Conservation (phyloP, 2,888 invertebrate genomes). For the Drepana falcataria region DNA sequence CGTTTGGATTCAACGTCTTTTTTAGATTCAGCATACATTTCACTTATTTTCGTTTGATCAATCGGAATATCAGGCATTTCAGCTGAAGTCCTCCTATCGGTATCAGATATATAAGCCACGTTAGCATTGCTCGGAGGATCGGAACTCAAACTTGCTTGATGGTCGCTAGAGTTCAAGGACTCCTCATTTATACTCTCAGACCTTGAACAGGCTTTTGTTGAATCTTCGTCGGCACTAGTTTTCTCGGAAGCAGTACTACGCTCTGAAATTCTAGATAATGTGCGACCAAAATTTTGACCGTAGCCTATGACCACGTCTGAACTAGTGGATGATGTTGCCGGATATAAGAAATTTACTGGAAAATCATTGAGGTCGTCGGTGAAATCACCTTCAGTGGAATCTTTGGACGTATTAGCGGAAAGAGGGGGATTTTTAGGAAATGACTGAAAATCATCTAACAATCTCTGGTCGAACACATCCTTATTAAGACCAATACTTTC, state of each 20-base stretch:
- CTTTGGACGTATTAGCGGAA: slow-evolving; percentile 72
- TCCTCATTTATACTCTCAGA: slow-evolving; percentile 92
- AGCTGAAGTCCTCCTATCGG: slow-evolving; percentile 88
- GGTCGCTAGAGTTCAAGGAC: slow-evolving; percentile 89
- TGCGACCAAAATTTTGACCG: slow-evolving; percentile 86
- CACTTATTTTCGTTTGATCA: slow-evolving; percentile 81
- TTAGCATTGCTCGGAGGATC: slow-evolving; percentile 88
- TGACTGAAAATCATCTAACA: slow-evolving; percentile 71
- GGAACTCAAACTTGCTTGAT: slow-evolving; percentile 90
- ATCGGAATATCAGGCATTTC: slow-evolving; percentile 92
- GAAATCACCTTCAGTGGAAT: slow-evolving; percentile 81
- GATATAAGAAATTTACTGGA: slow-evolving; percentile 86
- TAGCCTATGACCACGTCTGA: slow-evolving; percentile 85
- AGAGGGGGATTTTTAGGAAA: slow-evolving; percentile 72
- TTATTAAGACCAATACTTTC: slow-evolving; percentile 74
- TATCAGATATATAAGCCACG: slow-evolving; percentile 87
- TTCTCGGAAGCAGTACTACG: slow-evolving; percentile 93
- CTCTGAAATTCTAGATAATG: slow-evolving; percentile 91
- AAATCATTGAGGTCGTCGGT: slow-evolving; percentile 88
- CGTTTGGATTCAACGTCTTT: slow-evolving; percentile 64
- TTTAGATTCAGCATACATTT: slow-evolving; percentile 76
- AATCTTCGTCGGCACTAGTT: slow-evolving; percentile 91
- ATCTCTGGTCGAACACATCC: slow-evolving; percentile 65
- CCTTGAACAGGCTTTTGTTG: slow-evolving; percentile 90
- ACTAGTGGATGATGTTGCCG: slow-evolving; percentile 80